phyloP scores from a whole-genome alignment of 2,113 vertebrate genomes.

The Oryzias javanicus region DNA sequence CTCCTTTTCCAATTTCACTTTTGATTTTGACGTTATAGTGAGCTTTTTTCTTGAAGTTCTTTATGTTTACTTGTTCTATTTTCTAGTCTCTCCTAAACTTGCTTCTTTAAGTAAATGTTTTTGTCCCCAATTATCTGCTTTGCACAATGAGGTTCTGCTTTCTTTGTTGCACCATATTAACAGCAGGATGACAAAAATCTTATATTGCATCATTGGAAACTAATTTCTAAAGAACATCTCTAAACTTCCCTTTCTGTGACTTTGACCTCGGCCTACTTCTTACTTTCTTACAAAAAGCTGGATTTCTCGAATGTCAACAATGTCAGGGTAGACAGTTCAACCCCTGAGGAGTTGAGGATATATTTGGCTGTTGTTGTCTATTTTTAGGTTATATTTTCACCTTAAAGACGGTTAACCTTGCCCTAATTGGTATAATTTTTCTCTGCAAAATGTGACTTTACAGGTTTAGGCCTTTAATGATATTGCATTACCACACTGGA shows the following conservation, averaged over 20 bases:
- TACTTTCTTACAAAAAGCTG: not conserved
- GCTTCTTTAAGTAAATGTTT: slow-evolving; percentile 9
- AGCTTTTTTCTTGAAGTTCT: not conserved
- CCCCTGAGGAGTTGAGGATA: too few relatives aligned
- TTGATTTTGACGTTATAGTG: not conserved
- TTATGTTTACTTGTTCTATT: slow-evolving; percentile 3
- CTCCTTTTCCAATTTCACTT: not conserved
- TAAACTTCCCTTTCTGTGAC: not conserved
- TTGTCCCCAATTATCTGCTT: slow-evolving; percentile 22
- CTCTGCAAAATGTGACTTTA: too few relatives aligned
- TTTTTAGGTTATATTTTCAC: too few relatives aligned
- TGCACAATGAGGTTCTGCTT: slow-evolving; percentile 36
- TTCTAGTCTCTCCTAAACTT: slow-evolving; percentile 8
- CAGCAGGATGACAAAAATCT: slow-evolving; percentile 8
- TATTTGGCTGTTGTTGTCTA: too few relatives aligned
- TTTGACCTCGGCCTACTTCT: slow-evolving; percentile 18
- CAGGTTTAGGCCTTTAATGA: too few relatives aligned
- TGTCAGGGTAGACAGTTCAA: too few relatives aligned
- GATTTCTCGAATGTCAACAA: too few relatives aligned
- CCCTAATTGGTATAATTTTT: too few relatives aligned
- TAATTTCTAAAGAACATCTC: slow-evolving; percentile 5
- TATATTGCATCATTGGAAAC: slow-evolving; percentile 17
- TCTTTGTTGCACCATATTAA: slow-evolving; percentile 21
- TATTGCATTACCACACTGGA: too few relatives aligned
- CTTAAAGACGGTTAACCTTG: too few relatives aligned